Percentiles rank a stretch among this genome's conserved stretches.
Conservation (phyloP, 2,888 invertebrate genomes). For the Dryadula phaetusa region DNA sequence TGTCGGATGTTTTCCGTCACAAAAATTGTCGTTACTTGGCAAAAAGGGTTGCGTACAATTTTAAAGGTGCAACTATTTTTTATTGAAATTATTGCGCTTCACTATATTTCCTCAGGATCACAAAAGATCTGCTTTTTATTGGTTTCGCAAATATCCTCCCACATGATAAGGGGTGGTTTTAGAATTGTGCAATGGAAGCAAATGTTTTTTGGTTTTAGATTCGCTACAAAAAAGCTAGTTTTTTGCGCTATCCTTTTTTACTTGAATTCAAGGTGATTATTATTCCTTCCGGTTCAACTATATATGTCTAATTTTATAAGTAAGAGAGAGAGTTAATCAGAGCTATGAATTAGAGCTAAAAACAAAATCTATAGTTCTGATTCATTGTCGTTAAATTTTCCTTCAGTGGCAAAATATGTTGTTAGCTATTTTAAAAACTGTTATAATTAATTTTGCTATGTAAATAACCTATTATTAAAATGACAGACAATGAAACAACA, state of each 20-base stretch:
- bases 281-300: neutral
- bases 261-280: neutral
- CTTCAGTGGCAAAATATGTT: conserved; percentile 4
- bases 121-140: conserved; percentile 69
- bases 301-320: neutral
- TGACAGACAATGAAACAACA: conserved; percentile 41
- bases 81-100: conserved; percentile 67
- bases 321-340: no score
- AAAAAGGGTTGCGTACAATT: conserved; percentile 63
- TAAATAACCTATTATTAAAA: conserved; percentile 17
- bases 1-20: conserved; percentile 1
- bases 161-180: conserved; percentile 51
- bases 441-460: neutral
- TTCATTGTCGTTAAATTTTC: neutral
- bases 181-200: conserved; percentile 34
- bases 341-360: no score
- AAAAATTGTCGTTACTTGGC: conserved; percentile 25
- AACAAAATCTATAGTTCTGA: no score
- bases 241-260: neutral
- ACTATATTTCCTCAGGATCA: conserved; percentile 68
- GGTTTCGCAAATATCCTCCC: conserved; percentile 79
- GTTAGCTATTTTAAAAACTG: neutral
- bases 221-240: conserved; percentile 23
- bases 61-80: conserved; percentile 69
- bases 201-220: conserved; percentile 27